Base-by-base conservation (phyloP, 2,888 invertebrate species). In the Matsumyia berberina region DNA sequence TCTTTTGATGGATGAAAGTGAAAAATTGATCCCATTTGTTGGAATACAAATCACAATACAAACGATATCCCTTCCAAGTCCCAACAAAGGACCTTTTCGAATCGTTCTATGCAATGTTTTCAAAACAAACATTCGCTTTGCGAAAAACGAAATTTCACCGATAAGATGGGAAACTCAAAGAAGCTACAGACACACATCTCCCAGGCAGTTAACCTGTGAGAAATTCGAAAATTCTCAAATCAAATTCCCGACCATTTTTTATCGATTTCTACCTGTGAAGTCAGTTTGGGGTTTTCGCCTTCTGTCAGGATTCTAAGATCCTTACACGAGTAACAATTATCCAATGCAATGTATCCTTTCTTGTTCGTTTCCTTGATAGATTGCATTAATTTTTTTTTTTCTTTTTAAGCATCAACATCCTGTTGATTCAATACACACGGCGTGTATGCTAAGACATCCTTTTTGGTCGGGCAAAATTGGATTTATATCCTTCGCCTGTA, bases 401-500 rank as follows among this genome's bases (percentile, higher is more conserved):
- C 78, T 35, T 44, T 69, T 86, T 82, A 80, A 86, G 86, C 83
- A 87, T 82, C 85, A 73, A 80, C 87, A 87, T 88, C 88, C 88
- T 87, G 88, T 87, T 88, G 88, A 88, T 88, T 87, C 87, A 87
- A 81, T 17, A 49, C 7, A n/a, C n/a, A n/a, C n/a, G n/a, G n/a
- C 7, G 4, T 53, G 4, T 4, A 7, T 24, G 17, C 11, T 31
- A 35, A 11, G 57, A 11, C 33, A 58, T 51, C 53, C 19, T 7
- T 55, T 49, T 42, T 70, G 51, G 24, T 24, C 4, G 24, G 31
- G 24, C 9, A 15, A 73, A 79, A 79, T 79, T 83, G 67, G 73
- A 83, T 78, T 83, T 83, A 70, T 73, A 67, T 66, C 37, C 58
- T 19, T 77, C 49, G 29, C 11, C 39, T 64, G 29, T 24, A n/a